Conservation (phyloP, 2,888 invertebrate genomes). For the Camptogramma bilineatum region DNA sequence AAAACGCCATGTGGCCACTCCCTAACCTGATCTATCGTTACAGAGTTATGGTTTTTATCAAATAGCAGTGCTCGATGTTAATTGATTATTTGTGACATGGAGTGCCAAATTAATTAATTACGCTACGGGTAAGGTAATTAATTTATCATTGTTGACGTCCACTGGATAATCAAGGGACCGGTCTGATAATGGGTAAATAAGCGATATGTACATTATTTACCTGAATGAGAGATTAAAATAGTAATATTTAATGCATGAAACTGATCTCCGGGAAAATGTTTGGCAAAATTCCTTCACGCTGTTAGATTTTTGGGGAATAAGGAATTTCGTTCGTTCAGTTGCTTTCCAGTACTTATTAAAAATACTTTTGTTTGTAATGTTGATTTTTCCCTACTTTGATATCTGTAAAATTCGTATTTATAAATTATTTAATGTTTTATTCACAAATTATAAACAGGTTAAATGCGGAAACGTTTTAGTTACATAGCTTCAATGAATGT, state of each 20-base stretch:
- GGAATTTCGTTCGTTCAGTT: too few relatives aligned
- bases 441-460: too few relatives aligned
- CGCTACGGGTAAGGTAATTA: not conserved
- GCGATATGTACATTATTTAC: not conserved
- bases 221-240: not conserved
- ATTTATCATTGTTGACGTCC: not conserved
- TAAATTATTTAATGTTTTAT: too few relatives aligned
- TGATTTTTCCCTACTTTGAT: too few relatives aligned
- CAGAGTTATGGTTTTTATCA: not conserved
- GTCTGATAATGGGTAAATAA: not conserved
- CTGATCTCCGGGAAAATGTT: not conserved
- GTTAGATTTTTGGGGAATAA: too few relatives aligned
- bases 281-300: too few relatives aligned
- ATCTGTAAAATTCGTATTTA: too few relatives aligned
- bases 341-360: too few relatives aligned
- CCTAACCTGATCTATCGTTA: slow-evolving; percentile 7
- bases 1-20: too few relatives aligned
- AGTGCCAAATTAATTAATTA: not conserved
- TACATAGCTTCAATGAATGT: too few relatives aligned
- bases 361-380: too few relatives aligned
- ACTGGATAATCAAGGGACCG: not conserved
- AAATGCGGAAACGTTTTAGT: too few relatives aligned
- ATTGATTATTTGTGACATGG: not conserved
- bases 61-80: not conserved
- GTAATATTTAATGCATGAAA: not conserved